Conservation (phyloP, 2,888 invertebrate species). For the Lomographa bimaculata region DNA sequence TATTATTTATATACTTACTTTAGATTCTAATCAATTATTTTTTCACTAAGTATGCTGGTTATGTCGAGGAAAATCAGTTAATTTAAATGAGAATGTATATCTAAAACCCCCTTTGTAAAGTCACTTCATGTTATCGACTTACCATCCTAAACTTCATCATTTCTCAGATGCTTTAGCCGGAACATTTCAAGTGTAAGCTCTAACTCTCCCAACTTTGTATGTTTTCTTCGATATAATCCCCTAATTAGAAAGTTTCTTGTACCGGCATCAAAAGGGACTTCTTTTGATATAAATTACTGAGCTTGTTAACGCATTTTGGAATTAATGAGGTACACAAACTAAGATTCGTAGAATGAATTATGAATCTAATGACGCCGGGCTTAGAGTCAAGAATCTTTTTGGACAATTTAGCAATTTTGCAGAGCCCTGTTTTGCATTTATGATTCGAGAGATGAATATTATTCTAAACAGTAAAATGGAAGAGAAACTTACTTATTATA, state of each 20-base stretch:
- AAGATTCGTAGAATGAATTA: constrained; percentile 21
- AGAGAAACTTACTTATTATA: neutral
- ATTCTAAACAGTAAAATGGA: too few species aligned
- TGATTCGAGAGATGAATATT: constrained; percentile 5
- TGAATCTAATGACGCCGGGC: constrained; percentile 17
- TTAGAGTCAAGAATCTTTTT: constrained; percentile 11
- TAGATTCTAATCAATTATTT: too few species aligned
- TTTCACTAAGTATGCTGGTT: too few species aligned
- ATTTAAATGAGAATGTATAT: too few species aligned
- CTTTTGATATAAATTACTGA: constrained; percentile 26
- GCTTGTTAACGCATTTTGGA: constrained; percentile 25
- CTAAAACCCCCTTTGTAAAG: too few species aligned
- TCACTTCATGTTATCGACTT: too few species aligned
- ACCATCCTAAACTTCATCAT: too few species aligned
- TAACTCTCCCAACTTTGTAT: constrained; percentile 3
- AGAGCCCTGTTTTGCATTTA: constrained; percentile 13
- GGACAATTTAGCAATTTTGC: constrained; percentile 4
- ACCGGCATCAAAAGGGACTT: constrained; percentile 21
- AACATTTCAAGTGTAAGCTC: constrained; percentile 6
- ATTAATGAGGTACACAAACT: constrained; percentile 32
- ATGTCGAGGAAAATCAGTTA: too few species aligned
- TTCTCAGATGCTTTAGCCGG: neutral
- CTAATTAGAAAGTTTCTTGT: constrained; percentile 24
- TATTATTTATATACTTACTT: too few species aligned
- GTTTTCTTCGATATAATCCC: constrained; percentile 18